Evolutionary conservation across 2,797 vertebrate species (phyloP).

Genomic region (Myripristis murdjan): DNA sequence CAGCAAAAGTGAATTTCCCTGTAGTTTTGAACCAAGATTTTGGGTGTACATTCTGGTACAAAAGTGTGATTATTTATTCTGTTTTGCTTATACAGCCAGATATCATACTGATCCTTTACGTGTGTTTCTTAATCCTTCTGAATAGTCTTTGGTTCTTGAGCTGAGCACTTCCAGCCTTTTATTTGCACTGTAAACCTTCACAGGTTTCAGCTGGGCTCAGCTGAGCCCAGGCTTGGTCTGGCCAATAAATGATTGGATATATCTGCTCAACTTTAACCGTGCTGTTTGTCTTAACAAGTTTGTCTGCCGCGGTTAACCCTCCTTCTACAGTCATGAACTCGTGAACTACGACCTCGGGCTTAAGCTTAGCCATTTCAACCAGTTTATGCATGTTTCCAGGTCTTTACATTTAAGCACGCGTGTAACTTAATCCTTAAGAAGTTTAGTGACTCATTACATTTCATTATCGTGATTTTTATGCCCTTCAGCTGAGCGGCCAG

Average conservation of each 20-base stretch:
- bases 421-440: constrained; percentile 59
- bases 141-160: too few relatives aligned
- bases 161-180: background rate
- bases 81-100: too few relatives aligned
- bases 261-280: constrained; percentile 39
- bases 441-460: constrained; percentile 57
- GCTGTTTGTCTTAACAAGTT: constrained; percentile 67
- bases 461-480: constrained; percentile 41
- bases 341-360: constrained; percentile 40
- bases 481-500: constrained; percentile 28
- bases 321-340: constrained; percentile 15
- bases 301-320: constrained; percentile 31
- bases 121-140: too few relatives aligned
- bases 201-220: constrained; percentile 53
- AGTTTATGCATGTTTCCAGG: constrained; percentile 52
- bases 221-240: constrained; percentile 5
- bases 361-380: constrained; percentile 44
- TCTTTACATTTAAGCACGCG: constrained; percentile 50
- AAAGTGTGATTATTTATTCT: too few relatives aligned
- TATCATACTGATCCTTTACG: background rate
- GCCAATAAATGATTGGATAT: constrained; percentile 42
- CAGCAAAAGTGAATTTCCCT: background rate
- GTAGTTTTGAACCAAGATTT: background rate
- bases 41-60: too few relatives aligned
- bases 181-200: constrained; percentile 22